Evolutionary conservation across 2,888 invertebrate species (phyloP).

Genomic region (Acleris sparsana): DNA sequence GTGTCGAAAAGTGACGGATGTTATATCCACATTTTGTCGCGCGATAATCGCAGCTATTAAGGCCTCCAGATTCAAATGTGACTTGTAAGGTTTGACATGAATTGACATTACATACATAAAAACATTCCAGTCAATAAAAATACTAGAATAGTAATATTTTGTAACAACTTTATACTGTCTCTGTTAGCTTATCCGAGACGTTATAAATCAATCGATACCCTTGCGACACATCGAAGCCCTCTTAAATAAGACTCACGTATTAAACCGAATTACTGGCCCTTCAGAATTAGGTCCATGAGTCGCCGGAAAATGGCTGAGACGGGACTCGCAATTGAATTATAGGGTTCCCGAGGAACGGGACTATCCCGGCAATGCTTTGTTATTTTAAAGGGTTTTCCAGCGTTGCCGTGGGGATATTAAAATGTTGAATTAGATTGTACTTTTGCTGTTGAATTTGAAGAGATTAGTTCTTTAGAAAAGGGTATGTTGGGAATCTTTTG

Average conservation of each 20-base stretch:
- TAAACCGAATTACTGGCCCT: slow-evolving; percentile 31
- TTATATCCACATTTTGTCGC: no score
- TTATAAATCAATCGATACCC: background rate
- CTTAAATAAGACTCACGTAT: slow-evolving; percentile 21
- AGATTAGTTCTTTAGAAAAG: no score
- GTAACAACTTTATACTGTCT: background rate
- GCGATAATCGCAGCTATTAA: no score
- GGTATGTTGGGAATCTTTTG: no score
- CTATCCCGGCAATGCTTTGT: slow-evolving; percentile 22
- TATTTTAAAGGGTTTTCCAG: slow-evolving; percentile 33
- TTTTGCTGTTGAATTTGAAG: no score
- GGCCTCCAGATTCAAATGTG: no score
- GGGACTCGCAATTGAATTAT: slow-evolving; percentile 30
- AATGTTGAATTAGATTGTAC: background rate
- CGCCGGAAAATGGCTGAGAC: slow-evolving; percentile 26
- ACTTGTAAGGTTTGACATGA: no score
- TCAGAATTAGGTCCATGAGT: slow-evolving; percentile 26
- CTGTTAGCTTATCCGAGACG: background rate
- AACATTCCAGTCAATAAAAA: no score
- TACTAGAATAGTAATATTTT: no score
- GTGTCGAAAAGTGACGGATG: no score
- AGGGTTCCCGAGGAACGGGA: slow-evolving; percentile 9
- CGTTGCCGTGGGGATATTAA: slow-evolving; percentile 20
- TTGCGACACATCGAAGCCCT: background rate
- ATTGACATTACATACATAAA: no score